Base-by-base conservation (phyloP, 2,888 invertebrate species). In the Sarcophaga variegata region DNA sequence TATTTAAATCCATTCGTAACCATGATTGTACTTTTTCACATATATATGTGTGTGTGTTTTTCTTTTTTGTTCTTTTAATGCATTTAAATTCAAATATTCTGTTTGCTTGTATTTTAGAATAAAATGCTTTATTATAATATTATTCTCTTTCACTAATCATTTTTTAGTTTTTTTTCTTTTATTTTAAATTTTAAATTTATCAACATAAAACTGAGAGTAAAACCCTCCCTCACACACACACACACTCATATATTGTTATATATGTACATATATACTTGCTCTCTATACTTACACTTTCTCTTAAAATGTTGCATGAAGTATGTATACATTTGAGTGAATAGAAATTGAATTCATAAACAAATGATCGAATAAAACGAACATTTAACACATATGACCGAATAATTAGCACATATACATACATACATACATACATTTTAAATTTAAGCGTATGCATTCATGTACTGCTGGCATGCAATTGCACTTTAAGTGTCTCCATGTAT, bases 21-120 rank as follows among this genome's bases (percentile, higher is more conserved):
- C 71, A 80, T 84, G 71, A 76, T 62, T 70, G 37, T 10, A 37
- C 2, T 37, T 37, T 37, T 37, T 37, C 8, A 2, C 10, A 10
- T 8, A 2, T 37, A 8, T 37, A 1, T 37, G 37, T 37, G 37
- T 37, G 37, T 37, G 37, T 37, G 37, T 8, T 37, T 37, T 37
- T 8, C 6, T 8, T 37, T 37, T 27, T 27, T 27, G 4, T 27
- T 27, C 6, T 81, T 81, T 74, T 74, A 27, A 27, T 27, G 27
- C 27, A 27, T 27, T 27, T 27, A 27, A 80, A 81, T 72, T 81
- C 77, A 85, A 77, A 77, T 74, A 81, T 77, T 81, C 71, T 22
- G 45, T 85, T 85, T 81, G 72, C 45, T 67, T 77, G 67, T 72
- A 62, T 72, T 81, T 81, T 85, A 77, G 81, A 78, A 77, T 74